Conservation (phyloP, 2,888 invertebrate genomes). For the Entomobrya proxima region DNA sequence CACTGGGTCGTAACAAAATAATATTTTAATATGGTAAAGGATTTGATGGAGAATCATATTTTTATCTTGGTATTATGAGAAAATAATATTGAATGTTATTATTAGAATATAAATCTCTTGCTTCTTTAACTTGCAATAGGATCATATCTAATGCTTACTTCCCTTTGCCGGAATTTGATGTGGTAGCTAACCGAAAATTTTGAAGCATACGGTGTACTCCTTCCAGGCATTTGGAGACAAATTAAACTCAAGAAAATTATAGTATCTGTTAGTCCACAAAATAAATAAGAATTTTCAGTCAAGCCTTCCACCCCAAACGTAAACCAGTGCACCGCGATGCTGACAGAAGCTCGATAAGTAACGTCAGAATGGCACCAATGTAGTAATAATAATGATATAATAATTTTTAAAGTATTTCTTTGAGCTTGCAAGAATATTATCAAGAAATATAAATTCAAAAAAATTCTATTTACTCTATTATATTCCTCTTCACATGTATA, state of each 20-base stretch:
- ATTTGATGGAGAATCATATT: slow-evolving; percentile 5
- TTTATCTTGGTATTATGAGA: slow-evolving; percentile 32
- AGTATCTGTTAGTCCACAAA: background rate
- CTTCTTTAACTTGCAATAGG: background rate
- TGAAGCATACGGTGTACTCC: background rate
- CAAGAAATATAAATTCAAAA: too few relatives aligned
- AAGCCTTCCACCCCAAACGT: background rate
- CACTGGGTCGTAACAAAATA: background rate
- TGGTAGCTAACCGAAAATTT: background rate
- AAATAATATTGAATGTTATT: slow-evolving; percentile 49
- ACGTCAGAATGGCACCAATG: too few relatives aligned
- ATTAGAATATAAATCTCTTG: slow-evolving; percentile 40
- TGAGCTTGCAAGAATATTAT: too few relatives aligned
- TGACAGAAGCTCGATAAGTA: background rate
- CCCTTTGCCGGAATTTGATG: background rate
- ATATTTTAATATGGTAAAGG: background rate
- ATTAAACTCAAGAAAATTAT: slow-evolving; percentile 20
- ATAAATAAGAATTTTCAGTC: slow-evolving; percentile 32
- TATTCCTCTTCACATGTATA: background rate
- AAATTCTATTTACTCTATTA: too few relatives aligned
- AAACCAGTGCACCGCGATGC: background rate
- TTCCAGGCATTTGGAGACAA: slow-evolving; percentile 22
- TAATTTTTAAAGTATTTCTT: background rate
- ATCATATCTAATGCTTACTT: too few relatives aligned
- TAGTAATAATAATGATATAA: too few relatives aligned